Base-by-base conservation (phyloP, 2,113 vertebrate genomes). In the Nerophis lumbriciformis region DNA sequence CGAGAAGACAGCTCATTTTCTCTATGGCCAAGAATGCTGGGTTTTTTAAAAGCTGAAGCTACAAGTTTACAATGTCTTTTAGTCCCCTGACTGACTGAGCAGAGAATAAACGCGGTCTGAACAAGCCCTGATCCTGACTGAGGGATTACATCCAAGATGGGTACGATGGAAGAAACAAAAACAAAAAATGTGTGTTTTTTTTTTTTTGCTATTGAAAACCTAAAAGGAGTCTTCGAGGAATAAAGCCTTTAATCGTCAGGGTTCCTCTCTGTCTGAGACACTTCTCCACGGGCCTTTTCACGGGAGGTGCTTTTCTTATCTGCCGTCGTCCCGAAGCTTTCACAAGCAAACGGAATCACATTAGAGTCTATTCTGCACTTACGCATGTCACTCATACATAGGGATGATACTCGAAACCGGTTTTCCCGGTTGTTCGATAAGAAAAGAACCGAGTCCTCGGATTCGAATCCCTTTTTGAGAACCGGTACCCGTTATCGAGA, bases 221-320 rank as follows among this genome's bases (percentile, higher is more conserved):
- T 28, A 64, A 69, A 69, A 36, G 38, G 42, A 68, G n/a, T 53
- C 63, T 56, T 15, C 28, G 50, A 78, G 66, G 59, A 76, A 68
- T 47, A 72, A 56, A 48, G 64, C 71, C 69, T 71, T 73, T 75
- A 82, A 87, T 87, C 76, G 74, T 59, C 55, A 66, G 59, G 71
- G 76, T 79, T 82, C 77, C 79, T 77, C 71, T 75, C 66, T 70
- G 79, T 81, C 82, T 80, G 72, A 76, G 70, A 66, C 61, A 39
- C 65, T 63, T 60, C 66, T 73, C 72, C 48, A 51, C 66, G 13
- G 2, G 56, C 60, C 69, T 79, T 67, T 60, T 80, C 72, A 68
- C 72, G 55, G 50, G 71, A 78, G 78, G 74, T 65, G 76, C 71
- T 53, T 75, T 79, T 76, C 77, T 80, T 68, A 57, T 78, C 67